Conservation (phyloP, 2,888 invertebrate species). For the Melanostoma mellinum region DNA sequence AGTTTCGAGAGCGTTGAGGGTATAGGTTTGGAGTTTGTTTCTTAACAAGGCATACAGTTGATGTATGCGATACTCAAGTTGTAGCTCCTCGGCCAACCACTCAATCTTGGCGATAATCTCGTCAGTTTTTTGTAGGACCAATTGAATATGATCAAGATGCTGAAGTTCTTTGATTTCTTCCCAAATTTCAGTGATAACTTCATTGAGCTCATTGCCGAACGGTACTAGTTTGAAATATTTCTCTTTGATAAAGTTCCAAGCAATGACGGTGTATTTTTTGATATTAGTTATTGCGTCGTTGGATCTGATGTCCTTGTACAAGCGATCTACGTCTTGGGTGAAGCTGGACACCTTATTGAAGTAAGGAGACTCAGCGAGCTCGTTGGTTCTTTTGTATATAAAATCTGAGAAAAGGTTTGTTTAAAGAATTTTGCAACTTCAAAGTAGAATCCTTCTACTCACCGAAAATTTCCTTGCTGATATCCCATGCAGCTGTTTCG, state of each 20-base stretch:
- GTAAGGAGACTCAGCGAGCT: slow-evolving; percentile 90
- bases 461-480: slow-evolving; percentile 88
- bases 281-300: slow-evolving; percentile 91
- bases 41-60: slow-evolving; percentile 86
- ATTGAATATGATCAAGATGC: slow-evolving; percentile 85
- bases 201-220: slow-evolving; percentile 86
- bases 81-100: slow-evolving; percentile 90
- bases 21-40: slow-evolving; percentile 87
- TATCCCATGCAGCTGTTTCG: slow-evolving; percentile 88
- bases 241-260: slow-evolving; percentile 87
- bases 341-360: slow-evolving; percentile 91
- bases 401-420: slow-evolving; percentile 84
- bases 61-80: slow-evolving; percentile 87
- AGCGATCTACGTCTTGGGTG: slow-evolving; percentile 90
- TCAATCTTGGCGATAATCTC: slow-evolving; percentile 86
- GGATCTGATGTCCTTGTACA: slow-evolving; percentile 90
- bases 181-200: slow-evolving; percentile 85
- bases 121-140: slow-evolving; percentile 83
- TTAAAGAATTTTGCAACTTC: slow-evolving; percentile 35
- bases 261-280: slow-evolving; percentile 87
- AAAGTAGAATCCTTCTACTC: slow-evolving; percentile 41
- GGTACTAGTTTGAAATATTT: slow-evolving; percentile 87
- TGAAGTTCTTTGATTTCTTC: slow-evolving; percentile 85
- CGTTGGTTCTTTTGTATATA: slow-evolving; percentile 90
- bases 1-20: slow-evolving; percentile 90